These are phyloP conservation scores for Indri indri DNA, from an alignment of 2,113 vertebrate genomes.

Conservation along the genomic window DNA sequence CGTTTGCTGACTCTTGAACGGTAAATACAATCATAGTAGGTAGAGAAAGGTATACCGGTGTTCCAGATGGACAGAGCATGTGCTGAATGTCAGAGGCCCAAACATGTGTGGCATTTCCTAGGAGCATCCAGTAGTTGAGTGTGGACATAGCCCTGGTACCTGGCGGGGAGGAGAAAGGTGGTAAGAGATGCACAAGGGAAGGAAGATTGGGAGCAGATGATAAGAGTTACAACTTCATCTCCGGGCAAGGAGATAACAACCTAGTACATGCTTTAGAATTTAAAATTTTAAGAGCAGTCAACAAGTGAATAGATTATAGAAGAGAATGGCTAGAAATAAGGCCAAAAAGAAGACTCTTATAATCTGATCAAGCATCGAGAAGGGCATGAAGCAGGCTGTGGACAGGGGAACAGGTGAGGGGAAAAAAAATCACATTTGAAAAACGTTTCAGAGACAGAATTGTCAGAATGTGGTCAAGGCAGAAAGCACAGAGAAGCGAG, in stretches of 20 bases:
- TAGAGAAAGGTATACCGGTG: neutral
- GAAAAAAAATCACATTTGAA: neutral
- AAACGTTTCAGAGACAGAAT: neutral
- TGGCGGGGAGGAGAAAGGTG: neutral
- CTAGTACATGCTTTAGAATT: neutral
- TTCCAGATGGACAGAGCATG: neutral
- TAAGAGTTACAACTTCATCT: neutral
- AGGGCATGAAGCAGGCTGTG: neutral
- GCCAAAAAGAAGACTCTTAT: rapidly evolving
- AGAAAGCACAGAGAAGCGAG: neutral
- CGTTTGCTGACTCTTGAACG: neutral
- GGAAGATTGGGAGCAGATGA: neutral
- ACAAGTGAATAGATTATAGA: neutral
- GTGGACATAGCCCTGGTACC: neutral
- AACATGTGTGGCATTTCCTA: neutral
- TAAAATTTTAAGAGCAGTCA: neutral
- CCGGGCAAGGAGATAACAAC: neutral
- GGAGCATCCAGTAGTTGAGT: neutral
- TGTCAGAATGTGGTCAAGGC: neutral
- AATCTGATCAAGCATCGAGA: neutral
- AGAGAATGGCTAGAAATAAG: neutral
- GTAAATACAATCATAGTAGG: neutral
- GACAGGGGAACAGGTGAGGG: neutral
- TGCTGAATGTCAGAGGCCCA: neutral
- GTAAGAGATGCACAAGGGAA: neutral